Percentiles rank a stretch among this genome's conserved stretches.
These are phyloP conservation scores for Epirrita christyi DNA, from an alignment of 2,888 invertebrate species.

Conservation along the genomic window DNA sequence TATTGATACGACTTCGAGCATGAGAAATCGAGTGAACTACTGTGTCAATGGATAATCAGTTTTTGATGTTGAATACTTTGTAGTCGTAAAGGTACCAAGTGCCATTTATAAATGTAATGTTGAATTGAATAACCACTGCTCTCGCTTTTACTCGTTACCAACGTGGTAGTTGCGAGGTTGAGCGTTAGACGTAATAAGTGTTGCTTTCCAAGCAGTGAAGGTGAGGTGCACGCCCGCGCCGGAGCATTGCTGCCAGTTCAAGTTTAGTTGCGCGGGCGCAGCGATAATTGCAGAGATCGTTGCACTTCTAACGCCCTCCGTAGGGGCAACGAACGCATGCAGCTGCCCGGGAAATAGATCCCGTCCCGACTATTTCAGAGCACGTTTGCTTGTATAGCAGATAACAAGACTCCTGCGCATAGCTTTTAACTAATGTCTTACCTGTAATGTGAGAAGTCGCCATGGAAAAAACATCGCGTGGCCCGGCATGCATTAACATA, in stretches of 20 bases:
- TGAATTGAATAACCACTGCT: constrained; percentile 53
- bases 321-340: constrained; percentile 81
- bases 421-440: constrained; percentile 61
- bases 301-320: constrained; percentile 81
- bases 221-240: constrained; percentile 69
- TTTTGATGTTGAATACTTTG: constrained; percentile 18
- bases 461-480: constrained; percentile 44
- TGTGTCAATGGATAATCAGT: constrained; percentile 28
- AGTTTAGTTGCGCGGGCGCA: constrained; percentile 73
- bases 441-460: constrained; percentile 68
- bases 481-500: constrained; percentile 36
- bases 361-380: constrained; percentile 82
- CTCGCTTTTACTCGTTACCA: constrained; percentile 73
- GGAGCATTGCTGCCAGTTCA: constrained; percentile 74
- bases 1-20: constrained; percentile 52
- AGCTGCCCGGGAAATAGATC: constrained; percentile 84
- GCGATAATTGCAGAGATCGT: constrained; percentile 78
- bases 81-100: constrained; percentile 11
- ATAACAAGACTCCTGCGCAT: constrained; percentile 59
- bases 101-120: constrained; percentile 28
- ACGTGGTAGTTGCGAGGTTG: constrained; percentile 54
- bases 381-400: constrained; percentile 65
- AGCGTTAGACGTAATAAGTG: constrained; percentile 70
- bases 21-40: constrained; percentile 58
- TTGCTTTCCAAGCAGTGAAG: constrained; percentile 83